Evolutionary conservation across 2,113 vertebrate genomes (phyloP).

Genomic region (Motacilla tschutschensis): DNA sequence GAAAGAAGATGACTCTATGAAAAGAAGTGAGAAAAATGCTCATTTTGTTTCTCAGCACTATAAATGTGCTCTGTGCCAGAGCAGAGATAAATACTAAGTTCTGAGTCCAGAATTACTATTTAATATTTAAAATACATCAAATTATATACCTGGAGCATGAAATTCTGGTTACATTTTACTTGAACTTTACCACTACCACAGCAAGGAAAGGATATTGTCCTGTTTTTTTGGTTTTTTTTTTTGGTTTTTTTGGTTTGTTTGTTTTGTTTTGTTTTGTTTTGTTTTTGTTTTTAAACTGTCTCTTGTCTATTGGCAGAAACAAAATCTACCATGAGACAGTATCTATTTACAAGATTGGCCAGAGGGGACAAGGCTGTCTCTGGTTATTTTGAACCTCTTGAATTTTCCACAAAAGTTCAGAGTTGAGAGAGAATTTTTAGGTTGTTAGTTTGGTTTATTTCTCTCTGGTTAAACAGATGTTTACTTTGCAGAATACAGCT

Average conservation of each 20-base stretch:
- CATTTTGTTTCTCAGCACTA: background rate
- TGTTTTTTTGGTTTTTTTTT: background rate
- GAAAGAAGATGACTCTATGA: background rate
- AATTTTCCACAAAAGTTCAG: background rate
- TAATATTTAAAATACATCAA: background rate
- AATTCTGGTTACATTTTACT: background rate
- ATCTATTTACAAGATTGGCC: background rate
- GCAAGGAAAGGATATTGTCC: background rate
- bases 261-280: background rate
- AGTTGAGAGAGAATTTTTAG: background rate
- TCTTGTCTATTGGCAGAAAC: background rate
- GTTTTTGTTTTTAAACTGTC: background rate
- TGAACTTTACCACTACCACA: background rate
- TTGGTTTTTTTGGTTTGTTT: too few relatives aligned
- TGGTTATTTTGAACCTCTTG: background rate
- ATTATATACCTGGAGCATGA: background rate
- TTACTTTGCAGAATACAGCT: background rate
- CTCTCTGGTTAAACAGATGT: background rate
- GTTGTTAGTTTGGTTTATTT: background rate
- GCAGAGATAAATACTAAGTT: background rate
- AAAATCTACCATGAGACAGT: background rate
- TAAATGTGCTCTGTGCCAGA: background rate
- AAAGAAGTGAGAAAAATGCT: background rate
- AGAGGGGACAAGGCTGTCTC: background rate
- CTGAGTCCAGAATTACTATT: background rate